Evolutionary conservation across 2,888 invertebrate species (phyloP).

Genomic region (Apamea crenata): DNA sequence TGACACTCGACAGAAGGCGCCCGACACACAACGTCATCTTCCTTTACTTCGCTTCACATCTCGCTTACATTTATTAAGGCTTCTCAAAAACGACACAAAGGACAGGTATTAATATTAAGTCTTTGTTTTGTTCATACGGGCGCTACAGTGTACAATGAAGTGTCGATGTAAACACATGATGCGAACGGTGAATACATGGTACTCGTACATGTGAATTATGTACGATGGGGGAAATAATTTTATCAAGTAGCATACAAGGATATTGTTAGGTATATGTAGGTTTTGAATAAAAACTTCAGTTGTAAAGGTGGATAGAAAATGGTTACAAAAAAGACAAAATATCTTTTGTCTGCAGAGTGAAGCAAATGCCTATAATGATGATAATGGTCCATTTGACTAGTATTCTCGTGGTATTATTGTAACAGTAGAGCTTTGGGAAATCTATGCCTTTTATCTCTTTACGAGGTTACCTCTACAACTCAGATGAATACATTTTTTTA

Average conservation of each 20-base stretch:
- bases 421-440: slow-evolving; percentile 12
- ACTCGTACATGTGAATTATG: slow-evolving; percentile 30
- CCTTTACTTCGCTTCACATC: slow-evolving; percentile 78
- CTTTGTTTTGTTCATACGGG: slow-evolving; percentile 67
- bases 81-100: slow-evolving; percentile 68
- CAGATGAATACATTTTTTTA: not conserved
- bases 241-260: slow-evolving; percentile 1
- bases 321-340: not conserved
- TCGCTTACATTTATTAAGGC: slow-evolving; percentile 82
- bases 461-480: not conserved
- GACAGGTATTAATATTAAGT: slow-evolving; percentile 73
- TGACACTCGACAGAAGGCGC: slow-evolving; percentile 76
- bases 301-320: not conserved
- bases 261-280: not conserved
- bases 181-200: slow-evolving; percentile 55
- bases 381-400: slow-evolving; percentile 33
- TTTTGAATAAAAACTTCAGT: not conserved
- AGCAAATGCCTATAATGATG: slow-evolving; percentile 28
- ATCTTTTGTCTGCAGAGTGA: slow-evolving; percentile 3
- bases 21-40: slow-evolving; percentile 79
- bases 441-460: slow-evolving; percentile 21
- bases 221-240: slow-evolving; percentile 23
- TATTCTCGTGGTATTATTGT: slow-evolving; percentile 21
- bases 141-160: slow-evolving; percentile 65
- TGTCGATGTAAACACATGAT: slow-evolving; percentile 51